phyloP scores from a whole-genome alignment of 2,888 invertebrate genomes.

The Onthophagus sagittarius region DNA sequence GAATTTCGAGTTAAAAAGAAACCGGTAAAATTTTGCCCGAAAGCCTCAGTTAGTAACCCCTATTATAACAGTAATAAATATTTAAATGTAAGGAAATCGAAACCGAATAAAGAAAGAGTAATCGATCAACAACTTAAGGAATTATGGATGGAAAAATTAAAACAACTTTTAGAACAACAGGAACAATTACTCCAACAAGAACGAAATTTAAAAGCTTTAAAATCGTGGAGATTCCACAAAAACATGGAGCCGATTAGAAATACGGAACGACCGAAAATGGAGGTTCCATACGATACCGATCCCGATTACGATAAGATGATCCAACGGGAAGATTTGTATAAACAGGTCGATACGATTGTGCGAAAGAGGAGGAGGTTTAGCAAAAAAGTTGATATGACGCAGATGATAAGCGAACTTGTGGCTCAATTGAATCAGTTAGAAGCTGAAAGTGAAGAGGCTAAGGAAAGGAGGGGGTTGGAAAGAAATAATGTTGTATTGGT shows the following conservation, averaged over 20 bases:
- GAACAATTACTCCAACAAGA: constrained; percentile 58
- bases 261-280: constrained; percentile 10
- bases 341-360: constrained; percentile 35
- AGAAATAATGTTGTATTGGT: constrained; percentile 37
- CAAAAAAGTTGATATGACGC: constrained; percentile 48
- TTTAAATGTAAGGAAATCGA: constrained; percentile 38
- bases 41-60: constrained; percentile 44
- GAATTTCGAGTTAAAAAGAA: constrained; percentile 29
- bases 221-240: constrained; percentile 23
- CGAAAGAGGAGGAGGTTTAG: constrained; percentile 37
- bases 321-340: constrained; percentile 44
- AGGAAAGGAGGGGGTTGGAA: constrained; percentile 33
- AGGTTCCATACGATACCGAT: constrained; percentile 55
- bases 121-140: constrained; percentile 50
- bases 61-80: constrained; percentile 52
- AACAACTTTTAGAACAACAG: constrained; percentile 53
- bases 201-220: constrained; percentile 38
- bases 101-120: constrained; percentile 41
- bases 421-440: constrained; percentile 44
- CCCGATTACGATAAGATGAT: constrained; percentile 54
- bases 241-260: constrained; percentile 21
- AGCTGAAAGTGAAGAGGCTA: constrained; percentile 27
- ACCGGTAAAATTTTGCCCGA: constrained; percentile 35
- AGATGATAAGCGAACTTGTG: constrained; percentile 45
- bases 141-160: constrained; percentile 55